These are phyloP conservation scores for Gnatocerus cornutus DNA, from an alignment of 2,888 invertebrate species.

Conservation along the genomic window DNA sequence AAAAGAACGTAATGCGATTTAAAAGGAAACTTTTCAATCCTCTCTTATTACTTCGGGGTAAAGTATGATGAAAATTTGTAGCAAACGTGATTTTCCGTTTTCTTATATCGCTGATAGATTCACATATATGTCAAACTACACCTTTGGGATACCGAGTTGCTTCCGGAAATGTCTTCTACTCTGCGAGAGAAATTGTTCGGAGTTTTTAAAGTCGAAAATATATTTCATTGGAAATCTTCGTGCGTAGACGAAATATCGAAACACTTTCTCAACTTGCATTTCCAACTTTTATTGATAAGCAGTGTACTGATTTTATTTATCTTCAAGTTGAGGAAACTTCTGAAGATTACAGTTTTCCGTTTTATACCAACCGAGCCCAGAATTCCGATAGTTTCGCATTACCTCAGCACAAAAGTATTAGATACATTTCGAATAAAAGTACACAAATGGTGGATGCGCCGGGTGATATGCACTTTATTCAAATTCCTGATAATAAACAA, in stretches of 20 bases:
- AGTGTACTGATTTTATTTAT: constrained; percentile 1
- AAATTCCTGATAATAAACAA: no score
- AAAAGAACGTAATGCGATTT: constrained; percentile 11
- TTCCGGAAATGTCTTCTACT: constrained; percentile 17
- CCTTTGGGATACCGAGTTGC: constrained; percentile 26
- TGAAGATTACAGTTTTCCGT: background rate
- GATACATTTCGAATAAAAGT: no score
- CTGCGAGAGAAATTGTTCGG: constrained; percentile 17
- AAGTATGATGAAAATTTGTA: constrained; percentile 21
- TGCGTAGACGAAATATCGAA: constrained; percentile 23
- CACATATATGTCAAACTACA: constrained; percentile 40
- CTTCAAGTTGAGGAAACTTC: background rate
- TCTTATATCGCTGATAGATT: constrained; percentile 29
- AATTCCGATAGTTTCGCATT: no score
- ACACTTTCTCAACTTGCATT: constrained; percentile 17
- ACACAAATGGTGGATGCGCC: no score
- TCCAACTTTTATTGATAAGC: constrained; percentile 23
- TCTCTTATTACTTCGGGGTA: constrained; percentile 7
- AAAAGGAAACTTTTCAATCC: constrained; percentile 14
- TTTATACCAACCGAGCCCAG: no score
- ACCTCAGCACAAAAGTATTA: no score
- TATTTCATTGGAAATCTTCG: constrained; percentile 27
- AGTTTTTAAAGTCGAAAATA: constrained; percentile 42
- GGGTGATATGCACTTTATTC: no score
- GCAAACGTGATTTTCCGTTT: constrained; percentile 29